These are phyloP conservation scores for Fratercula arctica DNA, from an alignment of 2,797 vertebrate genomes.

Conservation along the genomic window DNA sequence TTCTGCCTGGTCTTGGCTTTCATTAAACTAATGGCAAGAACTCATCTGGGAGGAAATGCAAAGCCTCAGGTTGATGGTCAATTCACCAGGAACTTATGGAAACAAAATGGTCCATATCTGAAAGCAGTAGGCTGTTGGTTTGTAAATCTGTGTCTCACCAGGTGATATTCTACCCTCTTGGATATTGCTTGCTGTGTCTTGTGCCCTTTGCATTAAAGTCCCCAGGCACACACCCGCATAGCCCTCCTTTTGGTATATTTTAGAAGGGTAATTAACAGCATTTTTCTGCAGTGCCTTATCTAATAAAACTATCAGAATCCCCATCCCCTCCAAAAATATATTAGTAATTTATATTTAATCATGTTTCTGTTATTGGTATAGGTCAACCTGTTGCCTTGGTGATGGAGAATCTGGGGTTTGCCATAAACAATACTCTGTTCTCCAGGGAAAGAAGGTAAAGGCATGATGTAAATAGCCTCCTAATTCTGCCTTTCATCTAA, in stretches of 20 bases:
- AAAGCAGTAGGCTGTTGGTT: background rate
- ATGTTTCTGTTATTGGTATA: background rate
- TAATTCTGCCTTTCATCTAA: background rate
- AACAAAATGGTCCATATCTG: background rate
- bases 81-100: background rate
- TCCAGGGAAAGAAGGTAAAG: background rate
- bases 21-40: background rate
- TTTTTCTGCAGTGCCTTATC: background rate
- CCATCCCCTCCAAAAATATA: background rate
- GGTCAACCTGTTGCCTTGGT: slow-evolving; percentile 2
- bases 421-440: fast-evolving
- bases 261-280: background rate
- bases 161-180: background rate
- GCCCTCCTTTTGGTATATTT: background rate
- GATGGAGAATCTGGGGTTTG: background rate
- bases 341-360: background rate
- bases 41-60: background rate
- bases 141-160: background rate
- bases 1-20: background rate
- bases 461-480: background rate
- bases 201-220: background rate
- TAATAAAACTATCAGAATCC: background rate
- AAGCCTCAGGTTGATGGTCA: background rate
- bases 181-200: background rate
- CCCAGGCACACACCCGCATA: fast-evolving